A percentile compares a stretch with the other conserved stretches of the same genome.
Evolutionary conservation across 2,888 invertebrate genomes (phyloP).

Genomic region (Phytoseiulus persimilis): DNA sequence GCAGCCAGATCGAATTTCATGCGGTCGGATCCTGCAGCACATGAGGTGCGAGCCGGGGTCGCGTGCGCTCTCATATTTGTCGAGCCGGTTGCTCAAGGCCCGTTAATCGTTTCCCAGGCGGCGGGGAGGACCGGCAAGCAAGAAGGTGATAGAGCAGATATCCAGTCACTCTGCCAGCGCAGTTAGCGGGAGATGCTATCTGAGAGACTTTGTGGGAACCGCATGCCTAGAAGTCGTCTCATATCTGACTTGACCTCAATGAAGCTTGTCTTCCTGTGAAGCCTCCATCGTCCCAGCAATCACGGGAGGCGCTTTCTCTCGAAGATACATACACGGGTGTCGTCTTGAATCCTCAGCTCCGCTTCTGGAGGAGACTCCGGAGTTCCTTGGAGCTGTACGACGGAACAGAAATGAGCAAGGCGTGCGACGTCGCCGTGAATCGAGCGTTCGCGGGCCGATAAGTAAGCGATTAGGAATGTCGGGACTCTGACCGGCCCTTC

Average conservation of each 20-base stretch:
- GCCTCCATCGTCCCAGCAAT: neutral
- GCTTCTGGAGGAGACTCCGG: too few relatives aligned
- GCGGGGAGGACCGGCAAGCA: neutral
- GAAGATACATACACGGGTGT: too few relatives aligned
- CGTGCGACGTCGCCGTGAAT: too few relatives aligned
- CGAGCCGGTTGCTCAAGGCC: neutral
- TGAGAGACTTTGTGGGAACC: constrained; percentile 5
- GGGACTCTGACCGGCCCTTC: too few relatives aligned
- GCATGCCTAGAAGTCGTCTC: neutral
- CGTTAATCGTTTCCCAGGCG: neutral
- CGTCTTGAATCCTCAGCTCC: too few relatives aligned
- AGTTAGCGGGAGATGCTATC: neutral
- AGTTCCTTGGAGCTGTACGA: too few relatives aligned
- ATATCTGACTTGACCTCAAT: neutral
- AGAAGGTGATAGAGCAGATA: neutral
- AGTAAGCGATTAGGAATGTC: too few relatives aligned
- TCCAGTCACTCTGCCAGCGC: neutral
- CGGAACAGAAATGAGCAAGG: too few relatives aligned
- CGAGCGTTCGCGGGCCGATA: too few relatives aligned
- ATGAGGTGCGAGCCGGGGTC: neutral
- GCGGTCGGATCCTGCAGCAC: neutral
- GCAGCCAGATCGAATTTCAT: constrained; percentile 5
- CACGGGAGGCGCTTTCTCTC: neutral
- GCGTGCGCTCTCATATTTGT: neutral
- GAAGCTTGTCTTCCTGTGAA: neutral